A percentile compares a stretch with the other conserved stretches of the same genome.
Evolutionary conservation across 2,113 vertebrate species (phyloP).

Genomic region (Sula dactylatra): DNA sequence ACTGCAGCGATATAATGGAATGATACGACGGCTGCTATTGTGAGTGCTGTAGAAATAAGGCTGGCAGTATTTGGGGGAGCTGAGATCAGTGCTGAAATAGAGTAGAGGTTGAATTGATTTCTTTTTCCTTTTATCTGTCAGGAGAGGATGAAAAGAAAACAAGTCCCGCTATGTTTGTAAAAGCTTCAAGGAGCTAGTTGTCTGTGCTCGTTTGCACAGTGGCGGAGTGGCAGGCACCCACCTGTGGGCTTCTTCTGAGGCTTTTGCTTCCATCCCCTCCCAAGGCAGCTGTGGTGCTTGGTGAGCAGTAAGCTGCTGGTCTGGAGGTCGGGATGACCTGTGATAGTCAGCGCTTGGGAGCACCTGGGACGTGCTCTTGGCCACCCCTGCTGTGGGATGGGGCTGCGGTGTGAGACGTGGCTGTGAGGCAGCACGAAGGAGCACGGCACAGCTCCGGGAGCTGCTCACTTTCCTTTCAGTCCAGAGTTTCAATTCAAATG

Average conservation of each 20-base stretch:
- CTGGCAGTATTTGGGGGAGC: background rate
- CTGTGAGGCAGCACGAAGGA: background rate
- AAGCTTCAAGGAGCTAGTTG: background rate
- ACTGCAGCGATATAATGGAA: background rate
- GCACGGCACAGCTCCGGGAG: fast-evolving
- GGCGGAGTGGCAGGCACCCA: fast-evolving
- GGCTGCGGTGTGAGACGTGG: background rate
- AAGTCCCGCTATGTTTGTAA: background rate
- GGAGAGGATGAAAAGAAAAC: background rate
- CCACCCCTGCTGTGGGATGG: background rate
- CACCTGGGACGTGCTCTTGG: fast-evolving
- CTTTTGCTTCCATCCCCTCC: background rate
- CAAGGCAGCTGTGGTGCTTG: background rate
- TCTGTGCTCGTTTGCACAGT: fast-evolving
- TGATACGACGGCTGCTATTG: background rate
- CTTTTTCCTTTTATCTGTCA: background rate
- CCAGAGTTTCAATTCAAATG: background rate
- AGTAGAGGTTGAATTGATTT: background rate
- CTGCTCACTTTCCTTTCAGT: background rate
- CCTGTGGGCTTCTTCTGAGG: background rate
- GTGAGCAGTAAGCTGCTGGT: background rate
- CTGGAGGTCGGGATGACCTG: background rate
- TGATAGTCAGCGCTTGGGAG: background rate
- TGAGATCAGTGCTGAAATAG: background rate
- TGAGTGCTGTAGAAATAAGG: background rate